Base-by-base conservation (phyloP, 2,888 invertebrate genomes). In the Luperina testacea region DNA sequence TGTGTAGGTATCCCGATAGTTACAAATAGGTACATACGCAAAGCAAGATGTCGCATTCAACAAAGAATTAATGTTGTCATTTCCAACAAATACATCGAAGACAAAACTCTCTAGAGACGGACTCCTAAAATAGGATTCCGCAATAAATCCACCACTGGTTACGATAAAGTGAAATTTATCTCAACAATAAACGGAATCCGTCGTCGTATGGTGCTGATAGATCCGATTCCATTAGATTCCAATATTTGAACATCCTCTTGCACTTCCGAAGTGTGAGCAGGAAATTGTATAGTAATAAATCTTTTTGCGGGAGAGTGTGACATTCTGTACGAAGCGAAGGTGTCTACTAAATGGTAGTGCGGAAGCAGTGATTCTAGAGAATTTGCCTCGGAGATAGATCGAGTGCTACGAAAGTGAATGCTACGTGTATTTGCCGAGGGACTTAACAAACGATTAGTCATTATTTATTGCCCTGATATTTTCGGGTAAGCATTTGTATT, bases 241-340 rank as follows among this genome's bases (percentile, higher is more conserved):
- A 90, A 91, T 91, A 90, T 90, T 91, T 88, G 87, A 87, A 86
- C 88, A 85, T 83, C 76, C 86, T 81, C 82, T 68, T 89, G 88
- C 85, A 87, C 87, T 87, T 78, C 77, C 81, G 71, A 77, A 84
- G 80, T 82, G 83, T 77, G 82, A 81, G 80, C 77, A 85, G 82
- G 87, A 88, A 84, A 85, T 86, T 88, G 86, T 84, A 83, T 71
- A 83, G 80, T 83, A 74, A 86, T 89, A 88, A 88, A 88, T 88
- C 88, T 82, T 75, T 72, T 76, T 78, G 32, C 65, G 61, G 64
- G 64, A 59, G 68, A 74, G 74, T 86, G 84, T 84, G 82, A 84
- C 74, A 84, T 82, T 78, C 74, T 81, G 78, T 69, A 72, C 70
- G 74, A 78, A 85, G 81, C 70, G 72, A 78, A 85, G 84, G 82